Base-by-base conservation (phyloP, 37 sponge, comb jelly and placozoan genomes). In the Lycopodina hypogea region DNA sequence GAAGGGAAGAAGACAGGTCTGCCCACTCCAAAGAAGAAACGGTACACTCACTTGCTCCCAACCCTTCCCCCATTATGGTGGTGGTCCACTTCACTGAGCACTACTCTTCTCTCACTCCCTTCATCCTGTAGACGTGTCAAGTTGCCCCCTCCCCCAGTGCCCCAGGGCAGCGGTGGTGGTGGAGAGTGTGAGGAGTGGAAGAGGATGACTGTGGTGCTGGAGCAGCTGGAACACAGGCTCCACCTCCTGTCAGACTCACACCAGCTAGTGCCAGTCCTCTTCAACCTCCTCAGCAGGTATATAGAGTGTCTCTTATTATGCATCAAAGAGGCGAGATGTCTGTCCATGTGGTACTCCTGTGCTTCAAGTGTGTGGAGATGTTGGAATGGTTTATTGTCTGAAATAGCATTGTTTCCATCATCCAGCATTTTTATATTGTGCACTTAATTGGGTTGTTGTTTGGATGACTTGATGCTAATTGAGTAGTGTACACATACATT, bases 121-220 rank as follows among this genome's bases (percentile, higher is more conserved):
- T 37, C 19, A 21, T 42, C 21, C 15, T 26, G 29, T 23, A 58
- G 59, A 19, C 59, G 59, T 58, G 59, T 58, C 3, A 58, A 58
- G 34, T 18, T 26, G 11, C 66, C 66, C 18, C 66, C 66, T 17
- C 30, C 60, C 8, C 12, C 60, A 4, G 60, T 42, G 36, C 41
- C 71, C 3, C 12, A 51, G 29, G 71, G 71, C 7, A 21, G 61
- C 55, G 37, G 14, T 22, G 68, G 37, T 40, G 79, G 55, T 42
- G 82, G 48, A 19, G 35, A 60, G 26, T 41, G 75, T 45, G 62
- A 22, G 23, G 40, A 75, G 26, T 90, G 90, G 93, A 78, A 36
- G 65, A 52, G 89, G 37, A 58, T 86, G 19, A 75, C 78, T 14
- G 37, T 56, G n/a, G n/a, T 88, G 28, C 81, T 91, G 50, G 89